phyloP scores from a whole-genome alignment of 2,113 vertebrate species.

The Apteryx mantelli region DNA sequence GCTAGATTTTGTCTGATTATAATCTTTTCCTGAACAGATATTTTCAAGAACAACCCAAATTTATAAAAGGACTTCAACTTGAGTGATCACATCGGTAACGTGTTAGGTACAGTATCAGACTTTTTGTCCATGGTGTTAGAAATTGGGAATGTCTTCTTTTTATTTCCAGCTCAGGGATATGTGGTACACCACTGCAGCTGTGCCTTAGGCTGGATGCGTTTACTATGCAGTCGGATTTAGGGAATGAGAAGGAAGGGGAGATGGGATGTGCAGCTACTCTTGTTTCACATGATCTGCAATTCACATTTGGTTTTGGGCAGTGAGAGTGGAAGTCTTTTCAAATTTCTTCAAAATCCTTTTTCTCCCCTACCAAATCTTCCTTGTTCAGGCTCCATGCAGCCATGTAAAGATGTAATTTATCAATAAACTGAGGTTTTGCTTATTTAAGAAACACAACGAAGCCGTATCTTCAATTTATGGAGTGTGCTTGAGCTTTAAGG shows the following conservation, averaged over 20 bases:
- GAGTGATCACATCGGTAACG: neutral
- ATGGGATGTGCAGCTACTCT: neutral
- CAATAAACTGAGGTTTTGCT: neutral
- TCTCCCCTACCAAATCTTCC: neutral
- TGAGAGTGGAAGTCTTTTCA: neutral
- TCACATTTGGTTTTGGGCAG: neutral
- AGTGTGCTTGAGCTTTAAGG: neutral
- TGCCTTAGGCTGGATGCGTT: neutral
- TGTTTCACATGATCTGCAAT: neutral
- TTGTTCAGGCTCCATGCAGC: neutral
- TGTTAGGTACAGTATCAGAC: neutral
- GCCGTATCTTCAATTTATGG: neutral
- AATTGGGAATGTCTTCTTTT: neutral
- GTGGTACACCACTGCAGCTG: neutral
- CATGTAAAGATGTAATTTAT: neutral
- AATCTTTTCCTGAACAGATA: neutral
- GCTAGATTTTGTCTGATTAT: neutral
- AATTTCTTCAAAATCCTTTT: neutral
- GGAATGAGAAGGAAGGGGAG: neutral
- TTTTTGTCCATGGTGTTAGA: neutral
- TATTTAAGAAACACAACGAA: neutral
- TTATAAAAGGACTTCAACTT: neutral
- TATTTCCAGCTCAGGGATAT: neutral
- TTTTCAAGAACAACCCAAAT: neutral
- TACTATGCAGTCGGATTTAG: neutral